Base-by-base conservation (phyloP, 2,888 invertebrate genomes). In the Mongoloraphidia duomilia region DNA sequence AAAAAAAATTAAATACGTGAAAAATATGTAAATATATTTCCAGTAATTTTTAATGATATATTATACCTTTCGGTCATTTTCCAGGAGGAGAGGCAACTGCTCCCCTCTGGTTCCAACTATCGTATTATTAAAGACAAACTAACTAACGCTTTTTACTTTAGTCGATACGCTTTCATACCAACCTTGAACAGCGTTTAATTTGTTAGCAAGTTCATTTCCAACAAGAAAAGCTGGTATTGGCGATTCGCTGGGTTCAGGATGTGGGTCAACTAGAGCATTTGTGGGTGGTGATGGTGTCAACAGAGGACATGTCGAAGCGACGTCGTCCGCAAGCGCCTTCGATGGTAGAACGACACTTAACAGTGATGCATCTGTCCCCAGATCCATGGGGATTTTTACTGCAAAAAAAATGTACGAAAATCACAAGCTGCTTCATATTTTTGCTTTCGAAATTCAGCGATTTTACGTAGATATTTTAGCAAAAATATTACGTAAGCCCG, bases 281-380 rank as follows among this genome's bases (percentile, higher is more conserved):
- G 69, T 68, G 0, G 69, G 68, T 1, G 69, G 69, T 10, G 69
- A 69, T 1, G 69, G 69, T 13, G 68, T 68, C 44, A 69, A 64
- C 49, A 69, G 52, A 4, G 69, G 68, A 53, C 69, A 69, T 36
- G 66, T 67, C 11, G 69, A 68, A 5, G 66, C 65, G 5, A 66
- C 63, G 50, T 69, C 69, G 49, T 68, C 68, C 4, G 65, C 62
- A 3, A 67, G 54, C 1, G 63, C 59, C 9, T 33, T 17, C 33
- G 58, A 55, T 9, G 65, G 62, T 49, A 66, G 54, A 52, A 64
- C 62, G 38, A 66, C 65, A 53, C 64, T 63, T 11, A 67, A 54
- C 44, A 66, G 57, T 44, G 60, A 57, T 36, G 65, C 62, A 56
- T 66, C 65, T 41, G 65, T 17, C 14, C 14, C 42, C 33, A 42